These are phyloP conservation scores for Endotricha flammealis DNA, from an alignment of 2,888 invertebrate genomes.

Conservation along the genomic window DNA sequence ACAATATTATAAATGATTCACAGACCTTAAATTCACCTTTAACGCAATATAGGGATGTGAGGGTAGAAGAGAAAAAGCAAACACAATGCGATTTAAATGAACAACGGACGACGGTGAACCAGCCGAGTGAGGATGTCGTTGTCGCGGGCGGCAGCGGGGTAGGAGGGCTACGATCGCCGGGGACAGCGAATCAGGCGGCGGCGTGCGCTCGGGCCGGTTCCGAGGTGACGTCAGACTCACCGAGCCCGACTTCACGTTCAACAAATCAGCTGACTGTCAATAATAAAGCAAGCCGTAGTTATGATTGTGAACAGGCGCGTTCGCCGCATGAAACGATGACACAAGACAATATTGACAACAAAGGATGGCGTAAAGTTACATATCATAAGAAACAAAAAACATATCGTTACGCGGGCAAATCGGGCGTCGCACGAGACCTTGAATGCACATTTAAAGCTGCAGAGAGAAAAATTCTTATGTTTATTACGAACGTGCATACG, in stretches of 20 bases:
- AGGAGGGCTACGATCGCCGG: background rate
- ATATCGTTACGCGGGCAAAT: constrained; percentile 5
- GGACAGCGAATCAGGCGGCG: background rate
- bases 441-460: constrained; percentile 18
- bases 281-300: background rate
- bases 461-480: constrained; percentile 20
- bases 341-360: no score
- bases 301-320: background rate
- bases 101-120: background rate
- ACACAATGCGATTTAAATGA: background rate
- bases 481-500: constrained; percentile 24
- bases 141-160: background rate
- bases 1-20: background rate
- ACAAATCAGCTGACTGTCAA: background rate
- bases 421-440: background rate
- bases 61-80: background rate
- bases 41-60: background rate
- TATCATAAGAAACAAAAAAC: background rate
- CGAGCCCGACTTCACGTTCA: background rate
- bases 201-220: background rate
- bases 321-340: background rate
- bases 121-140: background rate
- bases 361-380: constrained; percentile 1
- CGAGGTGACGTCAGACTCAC: background rate
- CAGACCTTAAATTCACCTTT: background rate